Evolutionary conservation across 2,113 vertebrate genomes (phyloP).

Genomic region (Grallaria varia): DNA sequence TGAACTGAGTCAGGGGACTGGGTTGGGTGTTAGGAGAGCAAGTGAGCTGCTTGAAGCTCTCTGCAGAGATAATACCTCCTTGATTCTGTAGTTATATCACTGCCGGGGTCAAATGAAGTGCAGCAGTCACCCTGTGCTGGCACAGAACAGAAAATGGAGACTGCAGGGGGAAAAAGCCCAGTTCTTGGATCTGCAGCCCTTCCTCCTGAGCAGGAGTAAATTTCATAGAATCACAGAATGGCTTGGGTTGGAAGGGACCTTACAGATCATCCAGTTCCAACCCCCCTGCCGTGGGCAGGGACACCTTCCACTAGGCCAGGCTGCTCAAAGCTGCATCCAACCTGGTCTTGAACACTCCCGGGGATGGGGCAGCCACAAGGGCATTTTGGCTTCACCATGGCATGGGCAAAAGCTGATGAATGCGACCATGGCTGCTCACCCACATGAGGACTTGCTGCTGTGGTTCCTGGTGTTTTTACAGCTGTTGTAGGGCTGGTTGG

Average conservation of each 20-base stretch:
- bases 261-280: neutral
- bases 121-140: neutral
- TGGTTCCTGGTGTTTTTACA: neutral
- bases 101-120: neutral
- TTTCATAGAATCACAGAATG: neutral
- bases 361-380: neutral
- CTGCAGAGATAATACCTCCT: neutral
- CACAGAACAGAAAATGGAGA: neutral
- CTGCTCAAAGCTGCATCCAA: neutral
- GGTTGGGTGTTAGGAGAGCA: neutral
- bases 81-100: neutral
- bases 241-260: neutral
- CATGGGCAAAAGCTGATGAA: neutral
- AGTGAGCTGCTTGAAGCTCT: neutral
- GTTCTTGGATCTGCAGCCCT: neutral
- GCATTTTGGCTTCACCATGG: neutral
- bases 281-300: neutral
- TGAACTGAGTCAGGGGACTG: neutral
- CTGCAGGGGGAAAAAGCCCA: neutral
- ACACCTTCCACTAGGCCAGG: neutral
- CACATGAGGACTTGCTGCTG: accelerated
- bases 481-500: accelerated
- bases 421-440: neutral
- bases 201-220: neutral
- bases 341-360: neutral